Conservation (phyloP, 2,888 invertebrate genomes). For the Campaea margaritaria region DNA sequence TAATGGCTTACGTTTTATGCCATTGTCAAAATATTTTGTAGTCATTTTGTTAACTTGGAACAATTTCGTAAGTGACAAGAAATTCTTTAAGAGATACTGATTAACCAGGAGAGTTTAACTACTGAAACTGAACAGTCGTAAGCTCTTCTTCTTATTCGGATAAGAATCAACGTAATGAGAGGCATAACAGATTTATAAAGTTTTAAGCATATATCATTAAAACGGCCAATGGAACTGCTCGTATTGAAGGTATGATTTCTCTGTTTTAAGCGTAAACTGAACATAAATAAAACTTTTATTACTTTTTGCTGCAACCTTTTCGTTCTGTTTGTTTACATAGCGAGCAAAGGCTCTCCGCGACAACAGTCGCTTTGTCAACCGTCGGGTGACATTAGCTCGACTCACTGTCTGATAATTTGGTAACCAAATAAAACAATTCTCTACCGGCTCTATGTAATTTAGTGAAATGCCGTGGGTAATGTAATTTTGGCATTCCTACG, state of each 20-base stretch:
- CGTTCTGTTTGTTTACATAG: constrained; percentile 76
- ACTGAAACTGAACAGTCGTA: background rate
- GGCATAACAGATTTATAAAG: background rate
- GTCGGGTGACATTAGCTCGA: constrained; percentile 79
- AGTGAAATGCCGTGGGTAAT: constrained; percentile 41
- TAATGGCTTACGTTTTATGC: constrained; percentile 35
- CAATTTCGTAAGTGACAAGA: constrained; percentile 9
- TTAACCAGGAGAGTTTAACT: background rate
- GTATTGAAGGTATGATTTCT: constrained; percentile 52
- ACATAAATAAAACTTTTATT: constrained; percentile 70
- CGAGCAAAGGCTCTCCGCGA: constrained; percentile 81
- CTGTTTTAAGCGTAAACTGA: constrained; percentile 46
- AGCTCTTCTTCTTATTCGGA: too few species aligned
- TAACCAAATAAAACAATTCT: constrained; percentile 75
- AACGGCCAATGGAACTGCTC: constrained; percentile 38
- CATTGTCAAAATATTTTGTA: constrained; percentile 30
- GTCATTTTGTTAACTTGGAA: constrained; percentile 11
- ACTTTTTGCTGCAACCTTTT: constrained; percentile 70
- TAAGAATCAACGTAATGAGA: too few species aligned
- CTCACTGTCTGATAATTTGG: constrained; percentile 78
- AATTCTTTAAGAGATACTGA: background rate
- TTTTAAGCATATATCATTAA: constrained; percentile 21
- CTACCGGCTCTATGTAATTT: constrained; percentile 55
- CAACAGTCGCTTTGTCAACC: constrained; percentile 83
- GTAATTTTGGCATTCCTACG: too few species aligned